Conservation (phyloP, 2,888 invertebrate genomes). For the Mesorhabditis belari region DNA sequence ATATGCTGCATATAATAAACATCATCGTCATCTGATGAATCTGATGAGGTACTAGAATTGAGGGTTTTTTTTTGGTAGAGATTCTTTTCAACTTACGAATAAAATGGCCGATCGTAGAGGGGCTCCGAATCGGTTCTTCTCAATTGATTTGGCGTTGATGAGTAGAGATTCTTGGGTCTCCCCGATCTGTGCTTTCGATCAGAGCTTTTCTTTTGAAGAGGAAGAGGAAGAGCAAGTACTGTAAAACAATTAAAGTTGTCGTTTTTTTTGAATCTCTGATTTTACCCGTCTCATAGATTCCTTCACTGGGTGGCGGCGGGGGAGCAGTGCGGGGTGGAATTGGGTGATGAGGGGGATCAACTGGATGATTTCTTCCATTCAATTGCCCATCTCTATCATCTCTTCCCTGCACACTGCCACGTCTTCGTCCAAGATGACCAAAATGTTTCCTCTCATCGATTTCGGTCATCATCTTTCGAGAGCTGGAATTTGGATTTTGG, state of each 20-base stretch:
- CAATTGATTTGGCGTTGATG: conserved; percentile 8
- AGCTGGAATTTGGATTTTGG: too few relatives aligned
- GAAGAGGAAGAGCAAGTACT: too few relatives aligned
- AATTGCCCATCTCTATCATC: too few relatives aligned
- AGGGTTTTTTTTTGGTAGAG: neutral
- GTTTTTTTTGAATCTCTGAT: neutral
- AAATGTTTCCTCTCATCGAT: too few relatives aligned
- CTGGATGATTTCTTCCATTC: neutral
- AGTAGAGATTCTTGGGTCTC: neutral
- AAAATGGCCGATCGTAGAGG: neutral
- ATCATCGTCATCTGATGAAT: conserved; percentile 28
- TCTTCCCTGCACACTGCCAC: too few relatives aligned
- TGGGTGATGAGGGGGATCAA: conserved; percentile 7
- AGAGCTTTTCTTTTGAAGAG: neutral
- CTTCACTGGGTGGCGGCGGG: conserved; percentile 34
- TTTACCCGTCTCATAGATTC: conserved; percentile 52
- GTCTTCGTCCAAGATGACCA: too few relatives aligned
- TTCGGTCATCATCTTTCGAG: too few relatives aligned
- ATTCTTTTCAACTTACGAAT: neutral
- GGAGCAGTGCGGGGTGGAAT: conserved; percentile 4
- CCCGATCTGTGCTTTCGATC: too few relatives aligned
- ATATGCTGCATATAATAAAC: conserved; percentile 19
- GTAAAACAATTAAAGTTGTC: neutral
- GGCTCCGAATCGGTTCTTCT: conserved; percentile 12
- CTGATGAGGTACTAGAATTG: conserved; percentile 16